Evolutionary conservation across 2,797 vertebrate species (phyloP).

Genomic region (Urocyon cinereoargenteus): DNA sequence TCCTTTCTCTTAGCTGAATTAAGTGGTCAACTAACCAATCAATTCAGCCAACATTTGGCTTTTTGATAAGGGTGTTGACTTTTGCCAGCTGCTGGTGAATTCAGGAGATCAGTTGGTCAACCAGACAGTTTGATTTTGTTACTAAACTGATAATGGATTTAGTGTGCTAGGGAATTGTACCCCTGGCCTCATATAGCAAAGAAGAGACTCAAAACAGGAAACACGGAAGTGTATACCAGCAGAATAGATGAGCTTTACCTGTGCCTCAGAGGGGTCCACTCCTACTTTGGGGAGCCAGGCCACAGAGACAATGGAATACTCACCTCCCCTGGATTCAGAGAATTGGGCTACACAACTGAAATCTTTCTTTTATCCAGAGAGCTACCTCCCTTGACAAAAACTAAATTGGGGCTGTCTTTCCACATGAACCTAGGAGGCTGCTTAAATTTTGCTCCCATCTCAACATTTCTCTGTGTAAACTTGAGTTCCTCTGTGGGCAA

Average conservation of each 20-base stretch:
- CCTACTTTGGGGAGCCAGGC: background rate
- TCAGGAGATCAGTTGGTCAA: background rate
- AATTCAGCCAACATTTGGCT: background rate
- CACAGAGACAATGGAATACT: background rate
- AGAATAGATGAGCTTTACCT: background rate
- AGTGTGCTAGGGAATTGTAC: background rate
- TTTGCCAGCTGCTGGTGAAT: background rate
- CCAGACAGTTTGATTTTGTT: background rate
- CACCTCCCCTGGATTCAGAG: background rate
- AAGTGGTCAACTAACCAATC: background rate
- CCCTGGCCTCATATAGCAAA: background rate
- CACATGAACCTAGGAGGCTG: background rate
- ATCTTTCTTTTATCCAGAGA: constrained; percentile 59
- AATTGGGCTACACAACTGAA: background rate
- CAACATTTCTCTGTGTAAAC: background rate
- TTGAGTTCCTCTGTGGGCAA: constrained; percentile 30
- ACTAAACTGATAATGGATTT: background rate
- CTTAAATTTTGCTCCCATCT: background rate
- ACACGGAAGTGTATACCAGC: background rate
- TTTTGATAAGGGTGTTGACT: background rate
- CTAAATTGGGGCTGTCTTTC: background rate
- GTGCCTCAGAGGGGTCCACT: background rate
- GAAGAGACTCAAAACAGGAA: background rate
- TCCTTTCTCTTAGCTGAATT: background rate
- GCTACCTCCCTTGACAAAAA: background rate